These are phyloP conservation scores for Arge pagana DNA, from an alignment of 2,888 invertebrate genomes.

Conservation along the genomic window DNA sequence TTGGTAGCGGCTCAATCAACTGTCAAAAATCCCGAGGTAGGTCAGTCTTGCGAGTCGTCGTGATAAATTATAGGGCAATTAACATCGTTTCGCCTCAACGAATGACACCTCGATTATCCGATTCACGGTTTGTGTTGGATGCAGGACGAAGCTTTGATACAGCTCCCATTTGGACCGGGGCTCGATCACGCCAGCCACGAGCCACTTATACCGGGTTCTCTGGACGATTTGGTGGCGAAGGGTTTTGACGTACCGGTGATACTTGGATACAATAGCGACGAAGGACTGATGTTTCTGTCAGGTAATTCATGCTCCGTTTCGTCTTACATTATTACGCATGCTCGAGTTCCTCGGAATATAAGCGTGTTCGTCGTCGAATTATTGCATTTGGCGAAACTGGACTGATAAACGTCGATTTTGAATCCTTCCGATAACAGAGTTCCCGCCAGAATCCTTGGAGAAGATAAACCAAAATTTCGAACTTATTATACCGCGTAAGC, in stretches of 20 bases:
- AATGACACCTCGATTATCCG: too few relatives aligned
- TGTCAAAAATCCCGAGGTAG: neutral
- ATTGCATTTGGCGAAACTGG: too few relatives aligned
- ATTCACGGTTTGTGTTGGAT: too few relatives aligned
- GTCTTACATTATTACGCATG: too few relatives aligned
- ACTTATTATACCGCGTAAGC: slow-evolving; percentile 50
- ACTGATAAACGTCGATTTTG: too few relatives aligned
- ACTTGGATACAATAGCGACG: slow-evolving; percentile 60
- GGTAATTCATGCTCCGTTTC: too few relatives aligned
- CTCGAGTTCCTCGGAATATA: too few relatives aligned
- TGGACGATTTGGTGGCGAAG: slow-evolving; percentile 41
- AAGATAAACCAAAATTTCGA: slow-evolving; percentile 47
- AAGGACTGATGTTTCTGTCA: slow-evolving; percentile 60
- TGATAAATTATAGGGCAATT: too few relatives aligned
- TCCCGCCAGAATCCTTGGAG: slow-evolving; percentile 3
- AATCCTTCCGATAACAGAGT: neutral
- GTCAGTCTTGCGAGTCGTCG: too few relatives aligned
- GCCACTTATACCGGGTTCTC: slow-evolving; percentile 42
- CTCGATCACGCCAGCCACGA: slow-evolving; percentile 26
- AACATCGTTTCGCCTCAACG: too few relatives aligned
- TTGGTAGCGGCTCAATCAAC: neutral
- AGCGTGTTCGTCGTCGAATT: too few relatives aligned
- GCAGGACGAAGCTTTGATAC: too few relatives aligned
- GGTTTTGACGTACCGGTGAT: slow-evolving; percentile 60
- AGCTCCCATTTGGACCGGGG: slow-evolving; percentile 29